These are phyloP conservation scores for Columba guinea DNA, from an alignment of 2,797 vertebrate genomes.

Conservation along the genomic window DNA sequence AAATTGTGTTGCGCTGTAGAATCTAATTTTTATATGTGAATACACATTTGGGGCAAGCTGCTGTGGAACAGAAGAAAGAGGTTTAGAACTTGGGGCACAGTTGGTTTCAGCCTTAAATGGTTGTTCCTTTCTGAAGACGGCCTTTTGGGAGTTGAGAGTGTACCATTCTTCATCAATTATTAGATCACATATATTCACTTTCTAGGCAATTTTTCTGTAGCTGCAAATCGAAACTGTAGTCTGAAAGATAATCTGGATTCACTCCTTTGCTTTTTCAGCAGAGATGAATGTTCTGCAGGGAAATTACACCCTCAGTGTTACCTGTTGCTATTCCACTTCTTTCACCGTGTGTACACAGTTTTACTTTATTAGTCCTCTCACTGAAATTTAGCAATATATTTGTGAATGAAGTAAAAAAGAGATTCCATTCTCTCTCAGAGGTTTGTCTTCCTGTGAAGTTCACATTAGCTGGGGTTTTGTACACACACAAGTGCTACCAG, in stretches of 20 bases:
- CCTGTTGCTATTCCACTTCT: conserved; percentile 23
- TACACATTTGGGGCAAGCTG: conserved; percentile 80
- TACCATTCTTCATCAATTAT: not conserved
- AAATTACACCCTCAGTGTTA: not conserved
- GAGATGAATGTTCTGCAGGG: not conserved
- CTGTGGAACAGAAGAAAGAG: conserved; percentile 79
- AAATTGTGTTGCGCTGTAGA: conserved; percentile 78
- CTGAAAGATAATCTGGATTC: conserved; percentile 12
- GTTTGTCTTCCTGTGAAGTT: not conserved
- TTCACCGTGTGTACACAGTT: not conserved
- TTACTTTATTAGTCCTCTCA: not conserved
- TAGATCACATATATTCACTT: not conserved
- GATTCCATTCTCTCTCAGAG: not conserved
- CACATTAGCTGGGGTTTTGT: not conserved
- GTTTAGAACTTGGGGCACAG: conserved; percentile 51
- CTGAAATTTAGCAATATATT: not conserved
- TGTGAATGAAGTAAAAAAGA: not conserved
- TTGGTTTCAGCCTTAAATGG: conserved; percentile 18
- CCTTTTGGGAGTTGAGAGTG: not conserved
- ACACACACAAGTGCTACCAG: not conserved
- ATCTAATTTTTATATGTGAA: conserved; percentile 72
- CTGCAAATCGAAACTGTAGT: not conserved
- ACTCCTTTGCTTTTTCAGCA: not conserved
- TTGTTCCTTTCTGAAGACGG: not conserved
- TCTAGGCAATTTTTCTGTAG: not conserved